phyloP scores from a whole-genome alignment of 2,888 invertebrate genomes.

The Smittia sp. region DNA sequence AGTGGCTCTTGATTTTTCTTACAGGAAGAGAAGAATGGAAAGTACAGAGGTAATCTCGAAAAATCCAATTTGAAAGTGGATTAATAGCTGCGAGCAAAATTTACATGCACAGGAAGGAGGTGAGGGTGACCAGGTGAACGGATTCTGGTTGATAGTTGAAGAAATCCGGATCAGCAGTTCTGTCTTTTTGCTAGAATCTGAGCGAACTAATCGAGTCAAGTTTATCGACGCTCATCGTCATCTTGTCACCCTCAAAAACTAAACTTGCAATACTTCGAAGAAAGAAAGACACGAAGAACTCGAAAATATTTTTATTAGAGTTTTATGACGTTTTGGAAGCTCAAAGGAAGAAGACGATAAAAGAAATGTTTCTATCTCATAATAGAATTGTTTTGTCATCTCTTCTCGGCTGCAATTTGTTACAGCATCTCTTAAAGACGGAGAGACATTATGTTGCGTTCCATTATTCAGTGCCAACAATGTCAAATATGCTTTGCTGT shows the following conservation, averaged over 20 bases:
- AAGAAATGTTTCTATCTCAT: not conserved
- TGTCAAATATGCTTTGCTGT: not conserved
- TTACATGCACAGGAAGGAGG: constrained; percentile 19
- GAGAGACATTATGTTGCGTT: not conserved
- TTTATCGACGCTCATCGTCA: too few relatives aligned
- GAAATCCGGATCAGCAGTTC: too few relatives aligned
- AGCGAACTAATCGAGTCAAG: not conserved
- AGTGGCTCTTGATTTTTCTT: not conserved
- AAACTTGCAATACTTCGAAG: too few relatives aligned
- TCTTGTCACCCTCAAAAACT: too few relatives aligned
- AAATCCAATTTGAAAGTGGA: constrained; percentile 40
- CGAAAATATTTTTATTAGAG: not conserved
- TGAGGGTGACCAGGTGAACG: not conserved
- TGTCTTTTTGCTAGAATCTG: too few relatives aligned
- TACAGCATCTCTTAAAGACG: constrained; percentile 5
- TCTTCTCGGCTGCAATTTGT: constrained; percentile 13
- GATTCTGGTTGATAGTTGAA: too few relatives aligned
- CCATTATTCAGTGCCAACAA: not conserved
- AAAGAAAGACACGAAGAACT: too few relatives aligned
- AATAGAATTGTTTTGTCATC: constrained; percentile 10
- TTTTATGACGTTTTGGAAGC: not conserved
- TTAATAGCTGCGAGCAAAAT: constrained; percentile 33
- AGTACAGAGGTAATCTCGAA: constrained; percentile 10
- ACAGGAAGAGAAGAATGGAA: not conserved
- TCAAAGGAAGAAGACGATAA: not conserved